Conservation (phyloP, 2,113 vertebrate species). For the Saimiri boliviensis region DNA sequence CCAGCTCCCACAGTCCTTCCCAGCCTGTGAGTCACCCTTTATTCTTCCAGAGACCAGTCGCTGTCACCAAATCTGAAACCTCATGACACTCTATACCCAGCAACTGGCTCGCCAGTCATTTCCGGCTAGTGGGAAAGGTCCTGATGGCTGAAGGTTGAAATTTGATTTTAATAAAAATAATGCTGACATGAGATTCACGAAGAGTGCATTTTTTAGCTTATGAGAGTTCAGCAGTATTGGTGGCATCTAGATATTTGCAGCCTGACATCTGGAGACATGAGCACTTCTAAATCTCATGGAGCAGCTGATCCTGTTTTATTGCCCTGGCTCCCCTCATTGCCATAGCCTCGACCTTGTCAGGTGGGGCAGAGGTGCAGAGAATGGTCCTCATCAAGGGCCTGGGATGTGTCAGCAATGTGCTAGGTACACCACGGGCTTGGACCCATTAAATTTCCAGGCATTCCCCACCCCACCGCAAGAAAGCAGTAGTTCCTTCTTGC, state of each 20-base stretch:
- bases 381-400: fast-evolving
- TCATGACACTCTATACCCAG: not conserved
- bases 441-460: not conserved
- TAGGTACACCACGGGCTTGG: fast-evolving
- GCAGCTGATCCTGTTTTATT: slow-evolving; percentile 33
- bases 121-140: slow-evolving; percentile 15
- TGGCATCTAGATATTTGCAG: slow-evolving; percentile 52
- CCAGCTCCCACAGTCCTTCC: fast-evolving
- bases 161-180: slow-evolving; percentile 68
- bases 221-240: slow-evolving; percentile 27
- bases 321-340: not conserved
- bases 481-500: no score
- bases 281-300: slow-evolving; percentile 17
- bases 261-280: not conserved
- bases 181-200: not conserved
- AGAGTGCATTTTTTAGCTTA: slow-evolving; percentile 59
- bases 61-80: not conserved
- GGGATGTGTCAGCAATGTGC: fast-evolving
- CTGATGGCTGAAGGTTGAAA: slow-evolving; percentile 54
- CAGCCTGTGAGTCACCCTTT: not conserved
- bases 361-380: not conserved
- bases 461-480: not conserved
- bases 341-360: fast-evolving
- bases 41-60: slow-evolving; percentile 38
- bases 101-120: slow-evolving; percentile 61